Base-by-base conservation (phyloP, 1,140 invertebrate species). In the Aphaenogaster ashmeadi region DNA sequence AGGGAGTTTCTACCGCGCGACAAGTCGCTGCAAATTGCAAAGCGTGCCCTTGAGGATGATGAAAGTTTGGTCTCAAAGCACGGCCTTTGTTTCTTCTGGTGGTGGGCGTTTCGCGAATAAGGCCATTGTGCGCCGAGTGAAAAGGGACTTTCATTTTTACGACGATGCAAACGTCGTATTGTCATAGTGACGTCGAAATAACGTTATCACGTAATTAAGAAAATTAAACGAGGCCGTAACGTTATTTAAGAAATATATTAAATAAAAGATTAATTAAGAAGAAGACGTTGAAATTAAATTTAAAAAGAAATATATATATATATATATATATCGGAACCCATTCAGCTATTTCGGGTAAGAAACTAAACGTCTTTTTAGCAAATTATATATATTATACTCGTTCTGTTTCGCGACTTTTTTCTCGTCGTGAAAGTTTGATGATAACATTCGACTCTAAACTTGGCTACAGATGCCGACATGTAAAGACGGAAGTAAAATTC, bases 31-130 rank as follows among this genome's bases (percentile, higher is more conserved):
- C 80, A 84, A 84, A 84, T 84, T 84, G 80, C 80, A 62, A 84
- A 84, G 80, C 80, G 33, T 84, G 80, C 80, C 80, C 69, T 75
- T 84, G 80, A 84, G 80, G 69, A 84, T 84, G 80, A 84, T 75
- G 80, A 84, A 84, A 84, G 80, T 84, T 84, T 75, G 69, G 54
- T 84, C 67, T 84, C 80, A 75, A 84, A 75, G 80, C 80, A 71
- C 60, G 79, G n/a, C 41, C 56, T 84, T 84, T 84, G 80, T 84
- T 84, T 84, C 80, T 60, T 47, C 56, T 58, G 50, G 2, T 54
- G 80, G 67, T 62, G 80, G 41, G 41, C 54, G 69, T 84, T 47
- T 62, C 80, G 69, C 69, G 69, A 84, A 75, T 84, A 84, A 84
- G 69, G 54, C 80, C 9, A 84, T 84, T 84, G 69, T 75, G 27